These are phyloP conservation scores for Leuctra nigra DNA, from an alignment of 2,888 invertebrate species.

Conservation along the genomic window DNA sequence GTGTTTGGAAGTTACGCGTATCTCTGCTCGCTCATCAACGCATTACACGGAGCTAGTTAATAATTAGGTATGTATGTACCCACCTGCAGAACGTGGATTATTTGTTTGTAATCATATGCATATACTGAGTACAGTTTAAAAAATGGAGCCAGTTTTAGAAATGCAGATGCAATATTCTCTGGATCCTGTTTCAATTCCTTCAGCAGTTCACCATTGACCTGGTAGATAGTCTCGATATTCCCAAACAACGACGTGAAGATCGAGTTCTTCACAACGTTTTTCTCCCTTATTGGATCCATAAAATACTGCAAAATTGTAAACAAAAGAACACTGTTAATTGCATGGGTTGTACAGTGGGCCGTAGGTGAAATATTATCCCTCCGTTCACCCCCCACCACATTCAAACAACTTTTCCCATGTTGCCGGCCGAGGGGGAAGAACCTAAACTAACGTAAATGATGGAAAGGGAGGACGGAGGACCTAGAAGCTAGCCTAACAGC, in stretches of 20 bases:
- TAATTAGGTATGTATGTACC: too few relatives aligned
- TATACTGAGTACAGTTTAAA: slow-evolving; percentile 72
- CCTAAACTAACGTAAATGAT: too few relatives aligned
- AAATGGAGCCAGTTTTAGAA: slow-evolving; percentile 65
- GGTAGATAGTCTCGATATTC: slow-evolving; percentile 56
- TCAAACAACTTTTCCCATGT: too few relatives aligned
- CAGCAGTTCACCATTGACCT: slow-evolving; percentile 54
- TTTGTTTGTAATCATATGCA: slow-evolving; percentile 63
- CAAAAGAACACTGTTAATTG: too few relatives aligned
- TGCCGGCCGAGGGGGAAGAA: too few relatives aligned
- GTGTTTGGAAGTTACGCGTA: too few relatives aligned
- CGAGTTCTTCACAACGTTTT: slow-evolving; percentile 44
- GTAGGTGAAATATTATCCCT: too few relatives aligned
- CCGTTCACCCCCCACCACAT: too few relatives aligned
- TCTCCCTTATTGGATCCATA: slow-evolving; percentile 50
- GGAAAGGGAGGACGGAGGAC: neutral
- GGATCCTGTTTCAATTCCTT: slow-evolving; percentile 48
- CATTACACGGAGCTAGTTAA: too few relatives aligned
- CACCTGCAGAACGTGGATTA: slow-evolving; percentile 55
- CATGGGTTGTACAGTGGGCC: too few relatives aligned
- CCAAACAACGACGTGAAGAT: slow-evolving; percentile 53
- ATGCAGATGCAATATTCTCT: slow-evolving; percentile 56
- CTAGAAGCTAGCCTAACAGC: neutral
- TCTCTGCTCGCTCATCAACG: too few relatives aligned
- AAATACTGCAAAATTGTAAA: slow-evolving; percentile 44